Percentiles rank a stretch among this genome's conserved stretches.
These are phyloP conservation scores for Ethmia dodecea DNA, from an alignment of 2,888 invertebrate genomes.

Conservation along the genomic window DNA sequence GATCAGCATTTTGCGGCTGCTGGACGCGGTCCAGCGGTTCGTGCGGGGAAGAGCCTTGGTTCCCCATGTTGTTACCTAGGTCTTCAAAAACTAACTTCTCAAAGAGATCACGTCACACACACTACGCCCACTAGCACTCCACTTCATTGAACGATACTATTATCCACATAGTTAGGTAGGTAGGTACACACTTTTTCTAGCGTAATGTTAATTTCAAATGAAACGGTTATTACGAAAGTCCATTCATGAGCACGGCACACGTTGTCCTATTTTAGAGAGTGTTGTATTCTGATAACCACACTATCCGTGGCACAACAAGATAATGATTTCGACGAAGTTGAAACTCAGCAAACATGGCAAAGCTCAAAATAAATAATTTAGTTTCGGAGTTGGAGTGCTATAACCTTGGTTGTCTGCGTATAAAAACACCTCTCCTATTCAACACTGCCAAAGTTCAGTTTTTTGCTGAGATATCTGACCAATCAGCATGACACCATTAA, in stretches of 20 bases:
- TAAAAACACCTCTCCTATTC: too few relatives aligned
- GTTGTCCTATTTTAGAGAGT: conserved; percentile 40
- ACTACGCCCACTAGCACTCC: conserved; percentile 30
- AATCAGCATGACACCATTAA: neutral
- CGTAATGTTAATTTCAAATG: conserved; percentile 22
- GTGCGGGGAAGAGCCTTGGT: conserved; percentile 89
- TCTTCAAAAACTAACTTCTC: conserved; percentile 21
- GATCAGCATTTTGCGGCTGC: conserved; percentile 64
- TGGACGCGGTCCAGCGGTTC: conserved; percentile 87
- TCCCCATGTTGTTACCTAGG: conserved; percentile 80
- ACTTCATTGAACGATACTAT: conserved; percentile 28
- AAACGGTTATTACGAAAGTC: conserved; percentile 41
- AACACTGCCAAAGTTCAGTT: conserved; percentile 18
- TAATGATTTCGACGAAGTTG: conserved; percentile 64
- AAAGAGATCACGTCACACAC: conserved; percentile 33
- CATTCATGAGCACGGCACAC: conserved; percentile 41
- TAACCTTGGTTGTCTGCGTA: conserved; percentile 56
- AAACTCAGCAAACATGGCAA: conserved; percentile 64
- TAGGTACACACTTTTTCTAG: conserved; percentile 6
- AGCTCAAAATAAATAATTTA: conserved; percentile 61
- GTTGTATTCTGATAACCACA: conserved; percentile 53
- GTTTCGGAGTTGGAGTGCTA: conserved; percentile 53
- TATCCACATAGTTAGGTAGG: too few relatives aligned
- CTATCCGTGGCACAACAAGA: conserved; percentile 57
- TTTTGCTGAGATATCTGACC: too few relatives aligned